phyloP scores from a whole-genome alignment of 2,888 invertebrate species.

The Ceraclea dissimilis region DNA sequence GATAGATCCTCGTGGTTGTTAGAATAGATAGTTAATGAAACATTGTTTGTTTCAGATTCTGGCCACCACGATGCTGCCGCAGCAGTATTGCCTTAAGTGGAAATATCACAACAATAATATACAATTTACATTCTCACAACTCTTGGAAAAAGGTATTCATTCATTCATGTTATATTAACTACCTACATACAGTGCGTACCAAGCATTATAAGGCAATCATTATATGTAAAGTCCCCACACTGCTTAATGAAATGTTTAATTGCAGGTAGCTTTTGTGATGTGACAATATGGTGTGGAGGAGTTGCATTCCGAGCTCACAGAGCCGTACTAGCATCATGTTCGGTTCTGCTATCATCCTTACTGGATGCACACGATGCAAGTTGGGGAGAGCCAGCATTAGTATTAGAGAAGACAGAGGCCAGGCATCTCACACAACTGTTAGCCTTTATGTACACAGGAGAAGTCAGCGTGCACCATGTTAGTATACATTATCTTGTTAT shows the following conservation, averaged over 20 bases:
- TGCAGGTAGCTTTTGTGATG: conserved; percentile 79
- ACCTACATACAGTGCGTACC: too few species aligned
- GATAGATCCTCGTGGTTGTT: too few species aligned
- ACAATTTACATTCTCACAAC: conserved; percentile 81
- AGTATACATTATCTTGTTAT: conserved; percentile 38
- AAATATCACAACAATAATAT: conserved; percentile 88
- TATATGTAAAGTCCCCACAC: too few species aligned
- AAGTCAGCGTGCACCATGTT: conserved; percentile 91
- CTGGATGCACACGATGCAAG: conserved; percentile 74
- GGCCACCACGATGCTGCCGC: conserved; percentile 58
- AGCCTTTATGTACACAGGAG: conserved; percentile 93
- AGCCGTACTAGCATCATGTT: conserved; percentile 86
- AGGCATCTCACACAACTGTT: conserved; percentile 70
- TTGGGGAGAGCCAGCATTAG: conserved; percentile 41
- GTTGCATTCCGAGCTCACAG: conserved; percentile 71
- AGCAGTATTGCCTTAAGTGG: conserved; percentile 89
- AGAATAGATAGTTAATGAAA: too few species aligned
- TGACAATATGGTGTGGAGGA: conserved; percentile 83
- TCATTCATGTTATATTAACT: too few species aligned
- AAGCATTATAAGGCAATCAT: too few species aligned
- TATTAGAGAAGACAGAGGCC: conserved; percentile 62
- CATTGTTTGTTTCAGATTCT: not conserved
- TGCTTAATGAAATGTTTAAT: not conserved
- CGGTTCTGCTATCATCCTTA: conserved; percentile 83
- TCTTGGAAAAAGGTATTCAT: conserved; percentile 56